Evolutionary conservation across 2,797 vertebrate genomes (phyloP).

Genomic region (Synanceia verrucosa): DNA sequence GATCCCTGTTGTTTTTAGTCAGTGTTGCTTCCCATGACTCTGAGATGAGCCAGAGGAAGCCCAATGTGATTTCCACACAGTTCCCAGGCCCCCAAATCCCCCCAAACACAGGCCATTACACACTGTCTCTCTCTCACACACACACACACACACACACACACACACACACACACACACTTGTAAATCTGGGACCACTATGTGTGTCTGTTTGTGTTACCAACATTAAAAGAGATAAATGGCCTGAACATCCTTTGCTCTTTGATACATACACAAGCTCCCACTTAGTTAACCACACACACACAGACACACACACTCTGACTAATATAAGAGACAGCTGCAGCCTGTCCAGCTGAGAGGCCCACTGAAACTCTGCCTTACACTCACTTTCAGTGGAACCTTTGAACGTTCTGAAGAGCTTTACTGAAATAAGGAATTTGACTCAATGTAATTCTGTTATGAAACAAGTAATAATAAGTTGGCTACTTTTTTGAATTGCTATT

Average conservation of each 20-base stretch:
- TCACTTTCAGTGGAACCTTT: constrained; percentile 13
- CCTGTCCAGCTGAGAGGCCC: constrained; percentile 40
- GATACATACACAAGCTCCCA: constrained; percentile 36
- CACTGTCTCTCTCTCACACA: constrained; percentile 25
- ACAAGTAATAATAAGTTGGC: background rate
- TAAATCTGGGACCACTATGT: constrained; percentile 37
- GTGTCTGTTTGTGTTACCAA: constrained; percentile 32
- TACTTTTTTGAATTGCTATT: background rate
- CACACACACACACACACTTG: constrained; percentile 14
- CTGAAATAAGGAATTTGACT: background rate
- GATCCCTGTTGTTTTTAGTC: constrained; percentile 52
- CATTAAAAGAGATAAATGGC: constrained; percentile 59
- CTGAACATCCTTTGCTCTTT: constrained; percentile 45
- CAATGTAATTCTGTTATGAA: constrained; percentile 1
- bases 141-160: constrained; percentile 24
- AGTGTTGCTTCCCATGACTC: constrained; percentile 69
- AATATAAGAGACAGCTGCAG: constrained; percentile 61
- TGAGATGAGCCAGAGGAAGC: constrained; percentile 63
- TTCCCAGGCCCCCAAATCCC: constrained; percentile 71
- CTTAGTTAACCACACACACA: constrained; percentile 25
- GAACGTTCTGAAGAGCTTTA: constrained; percentile 9
- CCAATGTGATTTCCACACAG: constrained; percentile 60
- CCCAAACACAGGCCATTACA: constrained; percentile 41
- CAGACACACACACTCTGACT: constrained; percentile 9
- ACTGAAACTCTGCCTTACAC: constrained; percentile 17